These are phyloP conservation scores for Smutsia temminckii DNA, from an alignment of 2,797 vertebrate species.

Conservation along the genomic window DNA sequence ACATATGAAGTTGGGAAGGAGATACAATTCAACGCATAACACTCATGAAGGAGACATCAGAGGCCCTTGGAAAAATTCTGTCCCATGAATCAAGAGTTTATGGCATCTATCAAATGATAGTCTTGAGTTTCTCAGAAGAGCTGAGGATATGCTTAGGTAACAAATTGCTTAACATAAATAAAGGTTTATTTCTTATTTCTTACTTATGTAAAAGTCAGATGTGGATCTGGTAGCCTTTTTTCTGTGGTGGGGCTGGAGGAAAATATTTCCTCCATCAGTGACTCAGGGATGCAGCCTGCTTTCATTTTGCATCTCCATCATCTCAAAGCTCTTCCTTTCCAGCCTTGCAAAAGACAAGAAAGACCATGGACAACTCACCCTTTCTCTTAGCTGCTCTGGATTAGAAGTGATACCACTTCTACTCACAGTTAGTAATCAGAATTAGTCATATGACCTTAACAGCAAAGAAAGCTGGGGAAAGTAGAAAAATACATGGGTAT, in stretches of 20 bases:
- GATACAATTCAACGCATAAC: neutral
- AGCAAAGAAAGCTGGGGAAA: neutral
- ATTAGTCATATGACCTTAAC: neutral
- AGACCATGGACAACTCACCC: neutral
- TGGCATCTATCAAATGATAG: neutral
- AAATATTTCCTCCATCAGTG: neutral
- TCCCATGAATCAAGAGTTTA: neutral
- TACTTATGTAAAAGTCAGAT: neutral
- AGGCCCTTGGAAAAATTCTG: neutral
- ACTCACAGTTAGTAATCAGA: neutral
- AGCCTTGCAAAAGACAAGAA: neutral
- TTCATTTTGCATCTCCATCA: neutral
- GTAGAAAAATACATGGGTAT: neutral
- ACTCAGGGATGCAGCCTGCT: neutral
- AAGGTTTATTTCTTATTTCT: neutral
- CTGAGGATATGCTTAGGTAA: neutral
- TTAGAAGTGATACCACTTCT: neutral
- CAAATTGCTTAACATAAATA: neutral
- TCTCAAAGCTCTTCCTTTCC: neutral
- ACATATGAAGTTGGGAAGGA: neutral
- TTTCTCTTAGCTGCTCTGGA: neutral
- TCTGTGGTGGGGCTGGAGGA: too few relatives aligned
- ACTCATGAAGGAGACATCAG: neutral
- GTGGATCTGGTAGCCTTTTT: neutral
- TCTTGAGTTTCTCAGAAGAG: neutral